Percentiles rank a stretch among this genome's conserved stretches.
phyloP scores from a whole-genome alignment of 2,797 vertebrate genomes.

The Erethizon dorsatum region DNA sequence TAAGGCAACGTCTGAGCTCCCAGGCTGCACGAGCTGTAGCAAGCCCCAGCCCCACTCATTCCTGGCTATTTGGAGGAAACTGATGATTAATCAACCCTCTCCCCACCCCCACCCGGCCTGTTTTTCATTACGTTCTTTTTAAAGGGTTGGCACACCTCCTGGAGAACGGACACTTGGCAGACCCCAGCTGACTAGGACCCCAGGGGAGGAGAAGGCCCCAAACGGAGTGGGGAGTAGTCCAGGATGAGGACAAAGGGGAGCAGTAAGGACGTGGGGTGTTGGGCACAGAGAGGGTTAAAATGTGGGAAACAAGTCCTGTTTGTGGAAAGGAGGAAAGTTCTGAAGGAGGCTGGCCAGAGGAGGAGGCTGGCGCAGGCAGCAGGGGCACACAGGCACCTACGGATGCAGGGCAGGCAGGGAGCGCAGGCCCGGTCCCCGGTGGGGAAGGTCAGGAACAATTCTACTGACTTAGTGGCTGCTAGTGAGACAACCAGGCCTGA shows the following conservation, averaged over 20 bases:
- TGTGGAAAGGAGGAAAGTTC: background rate
- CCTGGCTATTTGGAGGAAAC: constrained; percentile 89
- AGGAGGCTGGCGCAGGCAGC: background rate
- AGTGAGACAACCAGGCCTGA: background rate
- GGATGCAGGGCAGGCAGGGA: background rate
- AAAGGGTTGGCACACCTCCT: constrained; percentile 82
- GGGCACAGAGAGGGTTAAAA: background rate
- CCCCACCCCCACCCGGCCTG: constrained; percentile 74
- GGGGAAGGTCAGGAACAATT: background rate
- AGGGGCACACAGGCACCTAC: too few species aligned
- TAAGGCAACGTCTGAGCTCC: constrained; percentile 89
- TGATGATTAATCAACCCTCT: constrained; percentile 81
- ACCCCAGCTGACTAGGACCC: background rate
- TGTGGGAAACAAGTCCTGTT: background rate
- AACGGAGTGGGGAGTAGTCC: background rate
- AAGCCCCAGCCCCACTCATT: constrained; percentile 84
- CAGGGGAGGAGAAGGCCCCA: background rate
- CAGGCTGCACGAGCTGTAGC: constrained; percentile 69
- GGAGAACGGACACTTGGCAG: background rate
- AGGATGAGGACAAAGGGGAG: background rate
- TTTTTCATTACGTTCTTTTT: constrained; percentile 87
- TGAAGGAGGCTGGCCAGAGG: background rate
- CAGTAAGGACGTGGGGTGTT: background rate
- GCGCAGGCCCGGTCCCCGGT: background rate
- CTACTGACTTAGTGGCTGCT: background rate